Evolutionary conservation across 2,797 vertebrate species (phyloP).

Genomic region (Pipistrellus pipistrellus): DNA sequence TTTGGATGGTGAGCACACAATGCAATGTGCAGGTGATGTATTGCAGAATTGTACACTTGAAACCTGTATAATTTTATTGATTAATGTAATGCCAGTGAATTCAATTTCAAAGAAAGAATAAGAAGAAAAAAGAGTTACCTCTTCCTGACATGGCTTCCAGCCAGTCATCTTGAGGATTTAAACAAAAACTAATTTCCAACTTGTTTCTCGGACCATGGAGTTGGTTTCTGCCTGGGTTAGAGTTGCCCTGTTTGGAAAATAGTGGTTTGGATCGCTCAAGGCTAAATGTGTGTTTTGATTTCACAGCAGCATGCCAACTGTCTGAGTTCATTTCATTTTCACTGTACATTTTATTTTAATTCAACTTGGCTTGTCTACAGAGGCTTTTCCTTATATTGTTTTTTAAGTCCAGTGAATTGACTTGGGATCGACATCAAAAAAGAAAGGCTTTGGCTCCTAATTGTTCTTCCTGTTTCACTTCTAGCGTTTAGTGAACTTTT

Average conservation of each 20-base stretch:
- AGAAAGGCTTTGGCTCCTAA: constrained; percentile 61
- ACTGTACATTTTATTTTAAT: constrained; percentile 47
- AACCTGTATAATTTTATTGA: neutral
- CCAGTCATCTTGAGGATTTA: constrained; percentile 37
- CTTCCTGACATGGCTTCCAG: constrained; percentile 53
- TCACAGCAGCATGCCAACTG: neutral
- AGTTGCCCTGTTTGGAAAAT: neutral
- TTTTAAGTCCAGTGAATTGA: constrained; percentile 51
- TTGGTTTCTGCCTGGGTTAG: neutral
- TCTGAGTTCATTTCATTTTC: constrained; percentile 64
- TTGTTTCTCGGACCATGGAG: neutral
- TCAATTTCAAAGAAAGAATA: neutral
- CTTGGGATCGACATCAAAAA: neutral
- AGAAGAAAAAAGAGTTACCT: neutral
- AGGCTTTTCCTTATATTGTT: constrained; percentile 27
- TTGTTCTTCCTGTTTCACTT: constrained; percentile 27
- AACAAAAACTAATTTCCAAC: constrained; percentile 55
- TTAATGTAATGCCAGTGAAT: neutral
- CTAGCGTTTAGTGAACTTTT: neutral
- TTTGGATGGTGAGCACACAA: neutral
- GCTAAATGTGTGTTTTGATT: constrained; percentile 25
- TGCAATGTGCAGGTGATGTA: neutral
- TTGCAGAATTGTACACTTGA: neutral
- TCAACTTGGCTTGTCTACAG: constrained; percentile 3
- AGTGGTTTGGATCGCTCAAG: neutral